These are phyloP conservation scores for Tyto alba DNA, from an alignment of 2,113 vertebrate genomes.

Conservation along the genomic window DNA sequence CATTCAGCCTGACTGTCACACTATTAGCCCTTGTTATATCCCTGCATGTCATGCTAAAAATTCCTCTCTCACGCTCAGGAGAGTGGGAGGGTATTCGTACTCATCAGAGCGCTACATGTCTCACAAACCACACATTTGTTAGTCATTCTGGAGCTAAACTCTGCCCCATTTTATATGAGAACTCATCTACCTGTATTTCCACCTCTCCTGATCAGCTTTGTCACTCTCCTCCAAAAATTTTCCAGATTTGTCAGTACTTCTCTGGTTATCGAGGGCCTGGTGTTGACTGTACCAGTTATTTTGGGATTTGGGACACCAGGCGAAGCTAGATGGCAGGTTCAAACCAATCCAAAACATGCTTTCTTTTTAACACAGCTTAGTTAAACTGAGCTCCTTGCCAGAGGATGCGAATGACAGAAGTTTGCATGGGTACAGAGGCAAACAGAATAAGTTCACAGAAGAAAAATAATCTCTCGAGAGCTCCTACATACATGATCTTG, in stretches of 20 bases:
- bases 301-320: not conserved
- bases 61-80: not conserved
- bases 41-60: not conserved
- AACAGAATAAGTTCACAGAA: not conserved
- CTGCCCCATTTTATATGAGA: not conserved
- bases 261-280: not conserved
- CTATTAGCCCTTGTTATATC: conserved; percentile 36
- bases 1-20: conserved; percentile 10
- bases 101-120: not conserved
- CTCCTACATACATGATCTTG: not conserved
- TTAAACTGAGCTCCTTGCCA: not conserved
- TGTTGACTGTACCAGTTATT: not conserved
- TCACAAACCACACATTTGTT: conserved; percentile 43
- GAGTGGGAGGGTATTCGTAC: conserved; percentile 46
- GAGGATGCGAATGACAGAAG: not conserved
- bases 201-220: not conserved
- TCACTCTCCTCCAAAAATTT: not conserved
- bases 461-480: not conserved
- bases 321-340: not conserved
- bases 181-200: conserved; percentile 2
- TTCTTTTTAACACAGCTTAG: not conserved
- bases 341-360: not conserved
- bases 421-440: not conserved
- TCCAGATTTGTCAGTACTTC: not conserved
- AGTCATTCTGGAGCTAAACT: conserved; percentile 33